These are phyloP conservation scores for Drymodes brunneopygia DNA, from an alignment of 2,113 vertebrate genomes.

Conservation along the genomic window DNA sequence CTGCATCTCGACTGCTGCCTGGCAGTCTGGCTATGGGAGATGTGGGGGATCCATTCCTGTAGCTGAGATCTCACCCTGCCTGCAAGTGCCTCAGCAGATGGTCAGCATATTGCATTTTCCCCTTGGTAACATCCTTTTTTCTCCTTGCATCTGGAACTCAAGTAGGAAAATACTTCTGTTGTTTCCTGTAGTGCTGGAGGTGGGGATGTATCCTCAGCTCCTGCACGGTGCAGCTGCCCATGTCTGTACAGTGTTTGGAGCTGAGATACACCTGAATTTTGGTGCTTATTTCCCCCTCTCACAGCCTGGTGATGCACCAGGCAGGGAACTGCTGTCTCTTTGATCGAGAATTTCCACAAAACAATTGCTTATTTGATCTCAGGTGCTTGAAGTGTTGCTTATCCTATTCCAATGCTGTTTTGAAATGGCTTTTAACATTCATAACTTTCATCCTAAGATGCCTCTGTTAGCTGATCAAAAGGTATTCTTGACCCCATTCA, in stretches of 20 bases:
- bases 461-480: background rate
- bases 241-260: background rate
- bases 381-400: background rate
- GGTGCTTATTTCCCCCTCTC: background rate
- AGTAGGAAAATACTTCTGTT: conserved; percentile 62
- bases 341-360: background rate
- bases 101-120: conserved; percentile 62
- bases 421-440: conserved; percentile 32
- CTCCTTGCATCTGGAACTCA: conserved; percentile 47
- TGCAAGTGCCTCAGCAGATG: conserved; percentile 61
- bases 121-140: conserved; percentile 51
- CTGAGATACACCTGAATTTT: background rate
- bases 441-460: background rate
- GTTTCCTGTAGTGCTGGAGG: conserved; percentile 26
- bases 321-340: background rate
- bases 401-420: background rate
- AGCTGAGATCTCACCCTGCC: conserved; percentile 62
- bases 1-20: conserved; percentile 26
- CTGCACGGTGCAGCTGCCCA: background rate
- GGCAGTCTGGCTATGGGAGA: conserved; percentile 24
- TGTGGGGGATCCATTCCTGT: conserved; percentile 56
- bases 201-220: background rate
- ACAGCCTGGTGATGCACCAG: background rate
- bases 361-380: conserved; percentile 37
- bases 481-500: background rate